Conservation (phyloP, 2,797 vertebrate genomes). For the Chelmon rostratus region DNA sequence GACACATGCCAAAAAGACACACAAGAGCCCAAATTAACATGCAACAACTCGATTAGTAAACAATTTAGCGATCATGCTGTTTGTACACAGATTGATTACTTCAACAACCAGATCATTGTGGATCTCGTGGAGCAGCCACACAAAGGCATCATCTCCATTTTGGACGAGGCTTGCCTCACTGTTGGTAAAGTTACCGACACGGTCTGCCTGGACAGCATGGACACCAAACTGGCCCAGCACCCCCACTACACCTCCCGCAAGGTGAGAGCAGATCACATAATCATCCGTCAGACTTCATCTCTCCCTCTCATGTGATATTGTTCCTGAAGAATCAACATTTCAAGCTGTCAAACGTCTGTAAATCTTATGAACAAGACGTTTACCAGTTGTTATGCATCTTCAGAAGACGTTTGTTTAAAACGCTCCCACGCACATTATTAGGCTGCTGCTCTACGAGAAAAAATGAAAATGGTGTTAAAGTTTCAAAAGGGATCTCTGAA, state of each 20-base stretch:
- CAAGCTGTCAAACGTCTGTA: not conserved
- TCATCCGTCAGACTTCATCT: conserved; percentile 49
- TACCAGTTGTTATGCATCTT: not conserved
- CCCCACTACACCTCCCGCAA: conserved; percentile 94
- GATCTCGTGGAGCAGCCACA: conserved; percentile 93
- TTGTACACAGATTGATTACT: conserved; percentile 90
- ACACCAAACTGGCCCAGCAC: conserved; percentile 89
- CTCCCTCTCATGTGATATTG: conserved; percentile 32
- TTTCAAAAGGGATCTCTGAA: not conserved
- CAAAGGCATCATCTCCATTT: conserved; percentile 90
- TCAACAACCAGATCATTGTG: conserved; percentile 95
- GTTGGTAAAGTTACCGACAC: conserved; percentile 91
- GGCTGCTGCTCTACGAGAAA: not conserved
- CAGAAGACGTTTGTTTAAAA: not conserved
- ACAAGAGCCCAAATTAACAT: not conserved
- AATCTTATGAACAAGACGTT: not conserved
- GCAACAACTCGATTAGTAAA: not conserved
- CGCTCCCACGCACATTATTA: not conserved
- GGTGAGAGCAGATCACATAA: conserved; percentile 80
- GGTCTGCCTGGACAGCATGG: conserved; percentile 91
- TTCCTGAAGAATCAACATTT: no score
- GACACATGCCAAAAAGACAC: not conserved
- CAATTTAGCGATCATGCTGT: accelerated
- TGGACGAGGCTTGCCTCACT: conserved; percentile 92
- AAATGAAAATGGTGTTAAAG: not conserved